These are phyloP conservation scores for Phyllotreta cruciferae DNA, from an alignment of 2,888 invertebrate species.

Conservation along the genomic window DNA sequence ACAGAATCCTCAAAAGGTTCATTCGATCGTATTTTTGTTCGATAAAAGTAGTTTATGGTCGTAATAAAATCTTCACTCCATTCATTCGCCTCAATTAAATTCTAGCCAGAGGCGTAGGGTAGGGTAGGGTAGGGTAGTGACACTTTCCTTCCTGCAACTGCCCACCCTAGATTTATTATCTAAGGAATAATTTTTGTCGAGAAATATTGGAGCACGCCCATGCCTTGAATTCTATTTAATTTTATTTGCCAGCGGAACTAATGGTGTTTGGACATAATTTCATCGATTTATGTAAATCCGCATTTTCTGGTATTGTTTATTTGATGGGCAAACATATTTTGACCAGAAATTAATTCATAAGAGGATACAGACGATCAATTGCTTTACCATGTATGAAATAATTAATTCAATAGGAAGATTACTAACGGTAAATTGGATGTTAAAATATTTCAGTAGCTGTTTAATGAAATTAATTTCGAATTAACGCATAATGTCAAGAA, in stretches of 20 bases:
- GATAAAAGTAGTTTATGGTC: conserved; percentile 11
- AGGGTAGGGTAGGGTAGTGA: too few relatives aligned
- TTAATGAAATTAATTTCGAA: too few relatives aligned
- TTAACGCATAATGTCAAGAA: too few relatives aligned
- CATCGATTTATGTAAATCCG: conserved; percentile 6
- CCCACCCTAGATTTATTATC: background rate
- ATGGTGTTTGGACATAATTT: background rate
- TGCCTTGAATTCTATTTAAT: background rate
- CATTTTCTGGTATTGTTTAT: conserved; percentile 1
- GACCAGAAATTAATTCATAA: too few relatives aligned
- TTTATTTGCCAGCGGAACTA: background rate
- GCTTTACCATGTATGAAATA: too few relatives aligned
- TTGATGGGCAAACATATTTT: background rate
- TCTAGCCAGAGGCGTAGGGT: conserved; percentile 3
- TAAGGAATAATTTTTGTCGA: too few relatives aligned
- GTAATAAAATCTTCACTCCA: conserved; percentile 9
- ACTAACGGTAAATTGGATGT: too few relatives aligned
- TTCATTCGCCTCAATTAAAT: conserved; percentile 2
- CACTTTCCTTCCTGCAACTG: background rate
- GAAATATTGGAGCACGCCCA: too few relatives aligned
- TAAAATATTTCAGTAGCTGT: too few relatives aligned
- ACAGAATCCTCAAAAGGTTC: conserved; percentile 19
- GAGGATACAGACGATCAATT: too few relatives aligned
- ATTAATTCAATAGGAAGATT: too few relatives aligned
- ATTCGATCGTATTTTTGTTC: conserved; percentile 7